A percentile compares a stretch with the other conserved stretches of the same genome.
phyloP scores from a whole-genome alignment of 2,888 invertebrate genomes.

The Petrolisthes cinctipes region DNA sequence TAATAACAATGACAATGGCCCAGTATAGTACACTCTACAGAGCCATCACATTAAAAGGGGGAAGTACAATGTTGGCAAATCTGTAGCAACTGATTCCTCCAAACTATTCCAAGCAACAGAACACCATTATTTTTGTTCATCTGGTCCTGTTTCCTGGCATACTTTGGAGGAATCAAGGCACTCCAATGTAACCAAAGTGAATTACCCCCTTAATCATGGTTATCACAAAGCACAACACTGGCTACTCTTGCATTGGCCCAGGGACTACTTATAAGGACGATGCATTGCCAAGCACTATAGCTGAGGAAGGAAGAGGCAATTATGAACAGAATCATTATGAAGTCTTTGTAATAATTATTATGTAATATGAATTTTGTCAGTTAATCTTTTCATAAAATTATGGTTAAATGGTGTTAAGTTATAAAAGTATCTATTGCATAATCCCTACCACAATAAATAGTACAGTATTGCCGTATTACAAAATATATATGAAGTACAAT shows the following conservation, averaged over 20 bases:
- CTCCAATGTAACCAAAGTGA: not conserved
- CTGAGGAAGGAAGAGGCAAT: slow-evolving; percentile 22
- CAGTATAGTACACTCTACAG: not conserved
- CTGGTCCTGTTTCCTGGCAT: too few species aligned
- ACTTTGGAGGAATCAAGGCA: too few species aligned
- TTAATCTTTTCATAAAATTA: slow-evolving; percentile 35
- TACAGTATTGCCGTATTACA: slow-evolving; percentile 50
- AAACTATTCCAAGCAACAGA: too few species aligned
- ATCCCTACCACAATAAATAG: slow-evolving; percentile 31
- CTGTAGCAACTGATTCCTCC: too few species aligned
- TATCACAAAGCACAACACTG: not conserved
- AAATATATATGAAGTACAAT: slow-evolving; percentile 50
- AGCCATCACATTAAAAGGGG: not conserved
- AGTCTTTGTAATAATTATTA: not conserved
- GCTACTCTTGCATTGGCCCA: not conserved
- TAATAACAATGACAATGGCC: not conserved
- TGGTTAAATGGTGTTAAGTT: slow-evolving; percentile 30
- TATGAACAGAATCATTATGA: not conserved
- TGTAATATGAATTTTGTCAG: slow-evolving; percentile 13
- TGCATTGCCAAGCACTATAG: slow-evolving; percentile 31
- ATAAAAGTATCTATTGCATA: slow-evolving; percentile 42
- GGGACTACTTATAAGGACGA: not conserved
- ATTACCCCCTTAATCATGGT: not conserved
- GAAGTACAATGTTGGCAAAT: too few species aligned
- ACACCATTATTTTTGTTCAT: too few species aligned